These are phyloP conservation scores for Drosophila simulans DNA, from an alignment of 1,140 invertebrate species.

Conservation along the genomic window DNA sequence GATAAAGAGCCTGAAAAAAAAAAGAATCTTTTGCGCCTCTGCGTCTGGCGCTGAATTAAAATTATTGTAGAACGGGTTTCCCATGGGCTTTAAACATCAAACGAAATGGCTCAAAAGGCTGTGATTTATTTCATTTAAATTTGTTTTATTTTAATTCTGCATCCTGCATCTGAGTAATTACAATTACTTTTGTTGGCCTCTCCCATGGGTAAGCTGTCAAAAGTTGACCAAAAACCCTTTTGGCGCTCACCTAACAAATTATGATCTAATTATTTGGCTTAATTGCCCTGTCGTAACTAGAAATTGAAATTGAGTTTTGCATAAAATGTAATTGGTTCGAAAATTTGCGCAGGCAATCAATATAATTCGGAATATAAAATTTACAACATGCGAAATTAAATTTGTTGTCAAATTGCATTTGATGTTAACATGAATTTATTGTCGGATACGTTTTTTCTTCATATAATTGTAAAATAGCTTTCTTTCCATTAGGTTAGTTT, in stretches of 20 bases:
- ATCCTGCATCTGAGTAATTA: conserved; percentile 30
- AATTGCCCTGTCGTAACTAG: conserved; percentile 29
- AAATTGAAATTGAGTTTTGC: conserved; percentile 42
- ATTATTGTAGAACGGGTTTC: conserved; percentile 42
- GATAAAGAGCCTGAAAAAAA: conserved; percentile 6
- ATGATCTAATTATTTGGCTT: conserved; percentile 44
- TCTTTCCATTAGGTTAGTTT: neutral
- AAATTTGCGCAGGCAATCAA: conserved; percentile 23
- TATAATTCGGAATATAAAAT: conserved; percentile 20
- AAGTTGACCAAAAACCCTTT: conserved; percentile 11
- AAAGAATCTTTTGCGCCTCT: conserved; percentile 22
- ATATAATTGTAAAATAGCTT: conserved; percentile 41
- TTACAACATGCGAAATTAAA: conserved; percentile 36
- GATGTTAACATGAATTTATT: conserved; percentile 39
- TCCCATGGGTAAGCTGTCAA: conserved; percentile 29
- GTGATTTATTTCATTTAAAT: conserved; percentile 38
- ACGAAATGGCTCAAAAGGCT: conserved; percentile 2
- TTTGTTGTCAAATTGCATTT: conserved; percentile 48
- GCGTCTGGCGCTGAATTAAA: conserved; percentile 63
- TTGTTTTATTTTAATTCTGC: conserved; percentile 9
- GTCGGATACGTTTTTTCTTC: conserved; percentile 26
- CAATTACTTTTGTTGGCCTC: conserved; percentile 9
- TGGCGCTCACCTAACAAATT: conserved; percentile 31
- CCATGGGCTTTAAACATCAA: conserved; percentile 32
- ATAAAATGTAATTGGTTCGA: conserved; percentile 24